These are phyloP conservation scores for Coelogynopora nodosa DNA, from an alignment of 2,888 invertebrate species.

Conservation along the genomic window DNA sequence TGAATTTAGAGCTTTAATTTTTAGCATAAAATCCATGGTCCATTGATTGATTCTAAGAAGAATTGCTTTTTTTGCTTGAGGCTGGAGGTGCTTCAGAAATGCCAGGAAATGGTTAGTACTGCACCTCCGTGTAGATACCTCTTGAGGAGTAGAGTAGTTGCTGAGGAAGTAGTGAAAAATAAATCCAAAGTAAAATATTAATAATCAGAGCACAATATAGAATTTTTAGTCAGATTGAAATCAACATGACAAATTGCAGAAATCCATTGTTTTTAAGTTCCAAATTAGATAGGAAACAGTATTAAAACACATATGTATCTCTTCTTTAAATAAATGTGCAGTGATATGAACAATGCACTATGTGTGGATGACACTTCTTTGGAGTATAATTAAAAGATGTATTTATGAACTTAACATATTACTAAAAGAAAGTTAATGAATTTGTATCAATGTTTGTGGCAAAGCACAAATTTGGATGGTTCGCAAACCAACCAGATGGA, in stretches of 20 bases:
- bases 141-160: not conserved
- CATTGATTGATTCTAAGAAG: conserved; percentile 6
- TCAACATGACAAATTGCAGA: not conserved
- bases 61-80: not conserved
- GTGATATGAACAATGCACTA: too few relatives aligned
- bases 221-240: not conserved
- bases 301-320: too few relatives aligned
- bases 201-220: not conserved
- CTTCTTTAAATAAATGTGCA: too few relatives aligned
- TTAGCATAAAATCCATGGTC: not conserved
- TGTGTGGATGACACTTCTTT: too few relatives aligned
- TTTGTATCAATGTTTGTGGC: too few relatives aligned
- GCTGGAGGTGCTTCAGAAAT: not conserved
- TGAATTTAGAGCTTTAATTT: not conserved
- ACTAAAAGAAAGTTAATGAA: too few relatives aligned
- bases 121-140: not conserved
- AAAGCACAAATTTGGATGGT: too few relatives aligned
- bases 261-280: too few relatives aligned
- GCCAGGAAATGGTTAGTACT: not conserved
- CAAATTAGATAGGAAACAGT: too few relatives aligned
- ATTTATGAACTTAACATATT: too few relatives aligned
- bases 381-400: too few relatives aligned
- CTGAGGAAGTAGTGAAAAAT: not conserved
- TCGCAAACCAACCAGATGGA: too few relatives aligned
- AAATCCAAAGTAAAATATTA: not conserved